A percentile compares a stretch with the other conserved stretches of the same genome.
These are phyloP conservation scores for Dynastes hyllus DNA, from an alignment of 2,888 invertebrate genomes.

Conservation along the genomic window DNA sequence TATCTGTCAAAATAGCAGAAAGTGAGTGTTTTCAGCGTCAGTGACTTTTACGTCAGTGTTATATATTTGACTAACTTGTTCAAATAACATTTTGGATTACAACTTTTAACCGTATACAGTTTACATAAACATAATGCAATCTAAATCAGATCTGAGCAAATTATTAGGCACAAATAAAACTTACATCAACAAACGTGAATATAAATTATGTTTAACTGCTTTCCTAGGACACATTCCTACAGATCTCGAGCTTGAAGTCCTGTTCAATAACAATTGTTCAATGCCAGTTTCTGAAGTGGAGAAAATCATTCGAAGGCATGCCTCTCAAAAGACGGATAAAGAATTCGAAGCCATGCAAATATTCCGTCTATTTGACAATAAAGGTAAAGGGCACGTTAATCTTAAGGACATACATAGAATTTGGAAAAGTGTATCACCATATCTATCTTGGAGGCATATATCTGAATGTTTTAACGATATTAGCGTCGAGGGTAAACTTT, in stretches of 20 bases:
- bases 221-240: slow-evolving; percentile 45
- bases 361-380: slow-evolving; percentile 38
- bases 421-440: slow-evolving; percentile 38
- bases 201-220: slow-evolving; percentile 42
- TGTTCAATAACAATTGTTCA: slow-evolving; percentile 32
- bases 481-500: slow-evolving; percentile 42
- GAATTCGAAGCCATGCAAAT: slow-evolving; percentile 46
- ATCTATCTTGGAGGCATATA: slow-evolving; percentile 44
- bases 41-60: too few species aligned
- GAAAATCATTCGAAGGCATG: slow-evolving; percentile 35
- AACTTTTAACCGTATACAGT: too few species aligned
- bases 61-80: too few species aligned
- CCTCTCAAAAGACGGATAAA: slow-evolving; percentile 23
- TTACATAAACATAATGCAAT: not conserved
- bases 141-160: not conserved
- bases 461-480: slow-evolving; percentile 45
- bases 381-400: slow-evolving; percentile 21
- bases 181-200: slow-evolving; percentile 44
- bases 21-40: too few species aligned
- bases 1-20: too few species aligned
- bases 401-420: slow-evolving; percentile 32
- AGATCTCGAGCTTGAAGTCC: slow-evolving; percentile 34
- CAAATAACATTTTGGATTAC: too few species aligned
- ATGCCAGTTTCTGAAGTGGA: slow-evolving; percentile 26
- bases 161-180: slow-evolving; percentile 36